These are phyloP conservation scores for Elgaria multicarinata DNA, from an alignment of 2,113 vertebrate species.

Conservation along the genomic window DNA sequence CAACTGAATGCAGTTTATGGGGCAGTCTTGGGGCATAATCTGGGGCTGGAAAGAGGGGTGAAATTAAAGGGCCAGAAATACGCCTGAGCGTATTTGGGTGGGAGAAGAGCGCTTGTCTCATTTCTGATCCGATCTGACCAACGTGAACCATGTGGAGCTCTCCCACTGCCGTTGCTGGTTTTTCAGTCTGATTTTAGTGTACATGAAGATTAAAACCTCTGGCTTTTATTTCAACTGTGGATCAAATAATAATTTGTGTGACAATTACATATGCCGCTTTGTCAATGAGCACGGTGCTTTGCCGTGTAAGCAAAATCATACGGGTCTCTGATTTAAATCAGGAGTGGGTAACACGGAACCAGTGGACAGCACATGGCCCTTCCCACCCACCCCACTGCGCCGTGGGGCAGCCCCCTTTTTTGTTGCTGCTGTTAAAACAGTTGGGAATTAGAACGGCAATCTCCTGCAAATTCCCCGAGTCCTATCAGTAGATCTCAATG, in stretches of 20 bases:
- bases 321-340: too few relatives aligned
- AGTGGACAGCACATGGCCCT: too few relatives aligned
- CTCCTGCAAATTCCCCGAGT: not conserved
- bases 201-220: not conserved
- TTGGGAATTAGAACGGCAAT: too few relatives aligned
- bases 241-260: not conserved
- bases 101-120: too few relatives aligned
- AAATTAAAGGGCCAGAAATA: not conserved
- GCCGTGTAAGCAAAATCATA: not conserved
- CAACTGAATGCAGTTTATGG: not conserved
- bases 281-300: not conserved
- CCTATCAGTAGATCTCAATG: not conserved
- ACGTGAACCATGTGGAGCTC: too few relatives aligned
- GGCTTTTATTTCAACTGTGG: not conserved
- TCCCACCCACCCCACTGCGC: too few relatives aligned
- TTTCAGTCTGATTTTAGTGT: not conserved
- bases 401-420: too few relatives aligned
- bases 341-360: too few relatives aligned
- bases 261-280: too few relatives aligned
- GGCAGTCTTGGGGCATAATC: not conserved
- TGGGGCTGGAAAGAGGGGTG: not conserved
- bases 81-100: not conserved
- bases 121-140: too few relatives aligned
- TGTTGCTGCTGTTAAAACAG: too few relatives aligned
- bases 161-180: not conserved